These are phyloP conservation scores for Coenonympha arcania DNA, from an alignment of 2,888 invertebrate species.

Conservation along the genomic window DNA sequence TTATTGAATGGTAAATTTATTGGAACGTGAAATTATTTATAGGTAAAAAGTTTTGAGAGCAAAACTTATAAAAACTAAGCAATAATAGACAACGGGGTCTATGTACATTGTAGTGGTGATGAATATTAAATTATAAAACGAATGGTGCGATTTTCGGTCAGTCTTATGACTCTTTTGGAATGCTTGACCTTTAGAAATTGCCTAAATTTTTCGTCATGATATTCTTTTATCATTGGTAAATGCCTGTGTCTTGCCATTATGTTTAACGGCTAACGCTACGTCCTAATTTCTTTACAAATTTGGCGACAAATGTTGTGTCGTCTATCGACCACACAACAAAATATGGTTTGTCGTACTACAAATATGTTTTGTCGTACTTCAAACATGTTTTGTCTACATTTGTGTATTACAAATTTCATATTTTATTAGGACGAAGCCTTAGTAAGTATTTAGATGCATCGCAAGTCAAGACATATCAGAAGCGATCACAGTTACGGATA, in stretches of 20 bases:
- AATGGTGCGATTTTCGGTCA: conserved; percentile 70
- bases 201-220: conserved; percentile 59
- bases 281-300: neutral
- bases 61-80: conserved; percentile 73
- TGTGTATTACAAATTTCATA: neutral
- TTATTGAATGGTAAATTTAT: conserved; percentile 75
- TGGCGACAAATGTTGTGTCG: neutral
- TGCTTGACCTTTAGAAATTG: conserved; percentile 54
- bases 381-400: too few species aligned
- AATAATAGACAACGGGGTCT: conserved; percentile 70
- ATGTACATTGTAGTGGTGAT: conserved; percentile 70
- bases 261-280: conserved; percentile 20
- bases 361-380: too few species aligned
- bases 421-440: neutral
- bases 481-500: conserved; percentile 48
- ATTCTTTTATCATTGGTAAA: conserved; percentile 61
- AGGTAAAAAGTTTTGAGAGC: conserved; percentile 68
- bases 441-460: conserved; percentile 39
- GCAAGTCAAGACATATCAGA: conserved; percentile 65
- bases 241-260: conserved; percentile 61
- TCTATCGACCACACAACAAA: too few species aligned
- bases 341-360: too few species aligned
- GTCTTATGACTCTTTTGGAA: conserved; percentile 51
- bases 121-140: conserved; percentile 48
- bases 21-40: conserved; percentile 74